Conservation (phyloP, 2,888 invertebrate species). For the Graphium colonna region DNA sequence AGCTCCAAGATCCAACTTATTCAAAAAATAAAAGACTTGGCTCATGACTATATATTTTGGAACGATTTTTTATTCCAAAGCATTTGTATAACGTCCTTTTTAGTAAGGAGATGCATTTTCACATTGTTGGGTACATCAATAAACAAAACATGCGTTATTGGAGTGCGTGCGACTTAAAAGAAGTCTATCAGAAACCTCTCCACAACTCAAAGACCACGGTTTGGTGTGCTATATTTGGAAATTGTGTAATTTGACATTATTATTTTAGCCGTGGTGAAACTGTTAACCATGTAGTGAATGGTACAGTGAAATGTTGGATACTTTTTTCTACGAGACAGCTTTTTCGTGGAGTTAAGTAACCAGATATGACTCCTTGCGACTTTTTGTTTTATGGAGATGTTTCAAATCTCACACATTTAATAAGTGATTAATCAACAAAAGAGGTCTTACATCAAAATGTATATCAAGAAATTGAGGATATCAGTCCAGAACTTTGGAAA, state of each 20-base stretch:
- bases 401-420: too few species aligned
- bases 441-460: conserved; percentile 26
- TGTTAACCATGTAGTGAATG: conserved; percentile 18
- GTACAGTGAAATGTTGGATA: conserved; percentile 9
- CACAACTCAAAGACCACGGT: conserved; percentile 8
- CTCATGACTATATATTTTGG: too few species aligned
- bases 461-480: conserved; percentile 26
- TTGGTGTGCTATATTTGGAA: conserved; percentile 22
- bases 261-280: conserved; percentile 22
- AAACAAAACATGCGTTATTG: conserved; percentile 25
- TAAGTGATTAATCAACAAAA: too few species aligned
- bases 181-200: conserved; percentile 19
- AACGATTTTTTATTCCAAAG: conserved; percentile 15
- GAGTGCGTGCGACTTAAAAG: conserved; percentile 17
- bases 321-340: conserved; percentile 11
- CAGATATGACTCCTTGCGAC: conserved; percentile 12
- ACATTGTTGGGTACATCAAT: conserved; percentile 18
- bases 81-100: conserved; percentile 12
- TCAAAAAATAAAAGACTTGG: too few species aligned
- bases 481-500: conserved; percentile 16
- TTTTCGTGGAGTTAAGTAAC: conserved; percentile 14
- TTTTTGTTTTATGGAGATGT: conserved; percentile 22
- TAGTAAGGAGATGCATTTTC: conserved; percentile 25
- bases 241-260: conserved; percentile 24
- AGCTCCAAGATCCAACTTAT: too few species aligned